phyloP scores from a whole-genome alignment of 2,888 invertebrate species.

The Cosmorhoe ocellata region DNA sequence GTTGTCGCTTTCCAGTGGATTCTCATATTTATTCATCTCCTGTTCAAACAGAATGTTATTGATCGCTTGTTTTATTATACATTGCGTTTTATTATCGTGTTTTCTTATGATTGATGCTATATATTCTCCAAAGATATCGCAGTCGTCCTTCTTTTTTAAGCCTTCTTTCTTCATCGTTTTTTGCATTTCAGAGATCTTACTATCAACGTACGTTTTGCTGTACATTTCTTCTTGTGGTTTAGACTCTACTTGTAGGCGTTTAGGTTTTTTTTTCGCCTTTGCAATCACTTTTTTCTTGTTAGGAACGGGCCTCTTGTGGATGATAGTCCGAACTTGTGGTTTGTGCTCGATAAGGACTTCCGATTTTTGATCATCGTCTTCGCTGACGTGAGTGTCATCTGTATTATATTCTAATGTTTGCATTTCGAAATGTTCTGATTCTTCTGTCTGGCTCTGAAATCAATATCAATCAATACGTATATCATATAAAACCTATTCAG shows the following conservation, averaged over 20 bases:
- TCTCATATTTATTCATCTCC: constrained; percentile 70
- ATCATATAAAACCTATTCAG: background rate
- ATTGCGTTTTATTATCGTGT: constrained; percentile 68
- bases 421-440: background rate
- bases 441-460: background rate
- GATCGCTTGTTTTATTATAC: constrained; percentile 75
- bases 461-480: background rate
- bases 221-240: background rate
- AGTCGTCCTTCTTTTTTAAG: constrained; percentile 66
- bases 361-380: constrained; percentile 29
- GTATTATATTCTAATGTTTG: constrained; percentile 18
- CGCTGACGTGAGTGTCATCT: constrained; percentile 34
- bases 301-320: background rate
- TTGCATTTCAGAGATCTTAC: constrained; percentile 50
- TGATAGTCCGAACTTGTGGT: constrained; percentile 32
- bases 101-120: constrained; percentile 70
- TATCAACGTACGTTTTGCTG: constrained; percentile 35
- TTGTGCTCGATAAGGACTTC: constrained; percentile 53
- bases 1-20: constrained; percentile 1
- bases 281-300: constrained; percentile 14
- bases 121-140: constrained; percentile 73
- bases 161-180: constrained; percentile 47
- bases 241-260: constrained; percentile 10
- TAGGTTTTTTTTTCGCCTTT: constrained; percentile 16
- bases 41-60: constrained; percentile 75